Percentiles rank a stretch among this genome's conserved stretches.
Evolutionary conservation across 2,797 vertebrate species (phyloP).

Genomic region (Etheostoma perlongum): DNA sequence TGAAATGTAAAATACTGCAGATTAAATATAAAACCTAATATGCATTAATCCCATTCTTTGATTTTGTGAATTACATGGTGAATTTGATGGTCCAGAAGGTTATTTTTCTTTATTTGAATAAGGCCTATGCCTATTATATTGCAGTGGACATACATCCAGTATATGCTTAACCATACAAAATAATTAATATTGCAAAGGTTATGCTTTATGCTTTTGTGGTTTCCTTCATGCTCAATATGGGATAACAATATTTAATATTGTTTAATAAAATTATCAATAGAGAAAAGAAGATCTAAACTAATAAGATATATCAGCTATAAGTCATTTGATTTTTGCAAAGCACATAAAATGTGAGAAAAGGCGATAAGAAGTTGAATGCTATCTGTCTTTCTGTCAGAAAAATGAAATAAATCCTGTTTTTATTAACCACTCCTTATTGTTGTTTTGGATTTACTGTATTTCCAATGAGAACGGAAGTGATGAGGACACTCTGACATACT

Average conservation of each 20-base stretch:
- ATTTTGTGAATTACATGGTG: constrained; percentile 39
- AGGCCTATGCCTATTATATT: constrained; percentile 34
- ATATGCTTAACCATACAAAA: constrained; percentile 16
- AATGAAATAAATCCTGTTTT: constrained; percentile 70
- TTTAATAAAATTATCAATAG: constrained; percentile 51
- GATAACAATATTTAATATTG: constrained; percentile 47
- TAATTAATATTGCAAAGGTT: constrained; percentile 34
- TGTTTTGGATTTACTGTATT: background rate
- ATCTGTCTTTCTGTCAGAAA: constrained; percentile 67
- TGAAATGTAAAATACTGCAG: constrained; percentile 52
- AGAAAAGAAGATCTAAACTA: constrained; percentile 38
- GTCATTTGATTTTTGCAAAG: constrained; percentile 49
- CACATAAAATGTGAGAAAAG: constrained; percentile 24
- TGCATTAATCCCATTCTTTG: constrained; percentile 42
- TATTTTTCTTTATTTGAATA: constrained; percentile 43
- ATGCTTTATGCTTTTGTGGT: constrained; percentile 48
- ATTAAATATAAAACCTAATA: constrained; percentile 51
- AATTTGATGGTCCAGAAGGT: constrained; percentile 38
- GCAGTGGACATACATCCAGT: constrained; percentile 22
- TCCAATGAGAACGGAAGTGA: too few relatives aligned
- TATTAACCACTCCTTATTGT: constrained; percentile 46
- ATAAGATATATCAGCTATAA: constrained; percentile 26
- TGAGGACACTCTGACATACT: too few relatives aligned
- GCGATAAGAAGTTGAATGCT: constrained; percentile 33
- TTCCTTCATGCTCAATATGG: constrained; percentile 32